Conservation (phyloP, 2,113 vertebrate genomes). For the Narcine bancroftii region DNA sequence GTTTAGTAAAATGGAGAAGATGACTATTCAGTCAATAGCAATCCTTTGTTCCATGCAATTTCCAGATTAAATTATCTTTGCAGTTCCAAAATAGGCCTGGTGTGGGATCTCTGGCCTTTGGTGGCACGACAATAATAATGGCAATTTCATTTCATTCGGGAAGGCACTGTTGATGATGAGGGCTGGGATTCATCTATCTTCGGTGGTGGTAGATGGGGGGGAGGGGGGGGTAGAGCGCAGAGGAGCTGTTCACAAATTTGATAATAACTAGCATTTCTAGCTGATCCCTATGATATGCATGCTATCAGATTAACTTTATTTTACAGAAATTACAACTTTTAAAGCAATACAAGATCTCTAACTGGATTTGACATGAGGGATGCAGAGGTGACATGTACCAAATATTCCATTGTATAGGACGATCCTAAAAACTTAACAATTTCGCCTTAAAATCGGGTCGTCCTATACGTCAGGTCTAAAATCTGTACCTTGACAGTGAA, state of each 20-base stretch:
- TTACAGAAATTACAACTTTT: too few relatives aligned
- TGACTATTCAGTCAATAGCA: background rate
- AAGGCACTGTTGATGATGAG: background rate
- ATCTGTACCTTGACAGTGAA: too few relatives aligned
- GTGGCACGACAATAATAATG: background rate
- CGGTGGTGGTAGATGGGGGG: too few relatives aligned
- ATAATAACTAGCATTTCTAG: background rate
- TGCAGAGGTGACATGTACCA: too few relatives aligned
- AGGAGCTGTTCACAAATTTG: background rate
- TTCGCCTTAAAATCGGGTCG: too few relatives aligned
- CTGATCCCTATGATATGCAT: background rate
- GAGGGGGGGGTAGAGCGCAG: too few relatives aligned
- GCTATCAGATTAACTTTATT: background rate
- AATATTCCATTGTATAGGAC: too few relatives aligned
- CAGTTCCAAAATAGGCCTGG: background rate
- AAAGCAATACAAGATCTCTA: too few relatives aligned
- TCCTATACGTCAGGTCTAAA: too few relatives aligned
- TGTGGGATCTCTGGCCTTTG: background rate
- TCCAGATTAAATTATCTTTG: background rate
- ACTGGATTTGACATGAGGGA: too few relatives aligned
- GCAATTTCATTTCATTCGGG: background rate
- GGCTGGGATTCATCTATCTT: background rate
- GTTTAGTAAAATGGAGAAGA: background rate
- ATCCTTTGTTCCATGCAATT: background rate
- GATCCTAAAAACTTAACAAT: too few relatives aligned